These are phyloP conservation scores for Cheilosia impressa DNA, from an alignment of 2,888 invertebrate species.

Conservation along the genomic window DNA sequence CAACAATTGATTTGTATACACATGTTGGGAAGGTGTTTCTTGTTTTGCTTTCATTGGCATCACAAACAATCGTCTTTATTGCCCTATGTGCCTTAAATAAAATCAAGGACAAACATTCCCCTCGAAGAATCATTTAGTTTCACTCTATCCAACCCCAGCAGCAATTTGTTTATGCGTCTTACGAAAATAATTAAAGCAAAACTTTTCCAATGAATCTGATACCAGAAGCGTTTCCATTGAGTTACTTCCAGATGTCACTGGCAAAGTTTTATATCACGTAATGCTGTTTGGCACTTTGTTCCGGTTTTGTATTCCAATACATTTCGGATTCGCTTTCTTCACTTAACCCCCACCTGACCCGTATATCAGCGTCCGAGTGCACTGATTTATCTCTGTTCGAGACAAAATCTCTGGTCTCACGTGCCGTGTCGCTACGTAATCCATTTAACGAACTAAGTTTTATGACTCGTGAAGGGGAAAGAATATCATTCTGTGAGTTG, in stretches of 20 bases:
- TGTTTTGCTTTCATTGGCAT: too few species aligned
- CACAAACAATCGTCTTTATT: too few species aligned
- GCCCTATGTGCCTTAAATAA: too few species aligned
- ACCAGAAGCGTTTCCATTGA: background rate
- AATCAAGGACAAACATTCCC: too few species aligned
- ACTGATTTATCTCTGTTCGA: conserved; percentile 61
- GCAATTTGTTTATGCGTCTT: background rate
- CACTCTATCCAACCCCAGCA: too few species aligned
- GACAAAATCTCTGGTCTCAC: conserved; percentile 49
- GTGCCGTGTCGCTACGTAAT: conserved; percentile 62
- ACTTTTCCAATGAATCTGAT: background rate
- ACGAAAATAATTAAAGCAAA: background rate
- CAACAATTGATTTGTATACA: too few species aligned
- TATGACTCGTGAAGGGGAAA: conserved; percentile 61
- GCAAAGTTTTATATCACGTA: conserved; percentile 41
- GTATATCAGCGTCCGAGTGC: conserved; percentile 18
- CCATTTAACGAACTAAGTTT: conserved; percentile 73
- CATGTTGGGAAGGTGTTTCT: too few species aligned
- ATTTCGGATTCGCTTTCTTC: conserved; percentile 11
- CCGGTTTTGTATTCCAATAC: conserved; percentile 22
- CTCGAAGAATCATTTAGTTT: too few species aligned
- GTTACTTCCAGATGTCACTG: background rate
- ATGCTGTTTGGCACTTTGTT: conserved; percentile 12
- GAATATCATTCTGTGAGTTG: conserved; percentile 25
- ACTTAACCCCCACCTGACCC: conserved; percentile 13